Evolutionary conservation across 2,888 invertebrate species (phyloP).

Genomic region (Dorcus hopei): DNA sequence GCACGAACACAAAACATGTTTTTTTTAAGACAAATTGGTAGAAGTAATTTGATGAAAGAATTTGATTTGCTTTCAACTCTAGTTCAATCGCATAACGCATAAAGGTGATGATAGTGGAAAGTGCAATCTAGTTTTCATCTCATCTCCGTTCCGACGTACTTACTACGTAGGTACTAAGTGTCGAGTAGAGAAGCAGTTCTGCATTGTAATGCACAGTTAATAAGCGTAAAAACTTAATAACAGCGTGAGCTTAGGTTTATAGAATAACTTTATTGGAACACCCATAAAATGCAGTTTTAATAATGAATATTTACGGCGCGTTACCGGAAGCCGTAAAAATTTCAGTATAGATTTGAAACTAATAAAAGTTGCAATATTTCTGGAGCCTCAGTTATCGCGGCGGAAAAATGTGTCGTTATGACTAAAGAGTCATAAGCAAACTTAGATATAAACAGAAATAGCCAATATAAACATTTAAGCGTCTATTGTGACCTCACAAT

Average conservation of each 20-base stretch:
- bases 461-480: slow-evolving; percentile 29
- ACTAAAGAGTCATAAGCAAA: slow-evolving; percentile 16
- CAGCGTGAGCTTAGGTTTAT: not conserved
- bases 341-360: not conserved
- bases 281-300: not conserved
- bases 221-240: not conserved
- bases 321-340: slow-evolving; percentile 2
- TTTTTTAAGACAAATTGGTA: too few relatives aligned
- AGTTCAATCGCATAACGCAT: too few relatives aligned
- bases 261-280: not conserved
- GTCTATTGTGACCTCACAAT: slow-evolving; percentile 26
- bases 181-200: too few relatives aligned
- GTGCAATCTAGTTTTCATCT: too few relatives aligned
- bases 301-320: slow-evolving; percentile 4
- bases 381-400: not conserved
- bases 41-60: too few relatives aligned
- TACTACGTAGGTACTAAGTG: too few relatives aligned
- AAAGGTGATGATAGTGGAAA: too few relatives aligned
- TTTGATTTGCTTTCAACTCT: too few relatives aligned
- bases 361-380: not conserved
- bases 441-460: slow-evolving; percentile 21
- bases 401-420: slow-evolving; percentile 13
- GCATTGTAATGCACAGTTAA: not conserved
- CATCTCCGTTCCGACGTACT: too few relatives aligned
- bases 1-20: too few relatives aligned